Percentiles rank a stretch among this genome's conserved stretches.
phyloP scores from a whole-genome alignment of 2,888 invertebrate genomes.

The Microctonus aethiopoides region DNA sequence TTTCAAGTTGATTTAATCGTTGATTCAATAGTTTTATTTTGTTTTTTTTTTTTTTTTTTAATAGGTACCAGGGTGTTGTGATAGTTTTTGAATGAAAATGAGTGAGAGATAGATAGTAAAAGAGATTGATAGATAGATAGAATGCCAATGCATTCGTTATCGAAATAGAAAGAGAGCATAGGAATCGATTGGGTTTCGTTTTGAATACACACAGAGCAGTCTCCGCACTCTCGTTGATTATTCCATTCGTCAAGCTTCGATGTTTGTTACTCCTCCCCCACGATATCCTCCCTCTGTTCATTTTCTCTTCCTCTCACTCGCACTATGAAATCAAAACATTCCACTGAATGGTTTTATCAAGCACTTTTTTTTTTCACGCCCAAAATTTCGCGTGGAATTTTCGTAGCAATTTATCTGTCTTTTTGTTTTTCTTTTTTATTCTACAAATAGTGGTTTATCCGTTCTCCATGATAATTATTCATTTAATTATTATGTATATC shows the following conservation, averaged over 20 bases:
- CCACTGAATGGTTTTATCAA: neutral
- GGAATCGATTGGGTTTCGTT: slow-evolving; percentile 6
- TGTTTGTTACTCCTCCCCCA: slow-evolving; percentile 12
- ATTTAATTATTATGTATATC: neutral
- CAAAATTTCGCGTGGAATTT: neutral
- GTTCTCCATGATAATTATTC: neutral
- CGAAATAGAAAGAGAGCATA: neutral
- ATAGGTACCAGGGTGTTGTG: neutral
- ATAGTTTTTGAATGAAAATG: neutral
- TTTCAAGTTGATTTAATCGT: no score
- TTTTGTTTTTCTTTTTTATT: no score
- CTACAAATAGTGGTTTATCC: neutral
- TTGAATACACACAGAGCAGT: slow-evolving; percentile 2
- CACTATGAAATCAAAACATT: neutral
- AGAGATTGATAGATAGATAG: neutral
- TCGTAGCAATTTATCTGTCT: neutral
- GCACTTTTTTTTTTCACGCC: neutral
- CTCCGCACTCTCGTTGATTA: slow-evolving; percentile 22
- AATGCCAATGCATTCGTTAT: slow-evolving; percentile 20
- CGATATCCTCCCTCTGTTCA: neutral
- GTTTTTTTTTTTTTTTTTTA: neutral
- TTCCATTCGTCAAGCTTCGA: slow-evolving; percentile 25
- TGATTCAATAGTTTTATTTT: no score
- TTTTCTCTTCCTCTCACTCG: neutral
- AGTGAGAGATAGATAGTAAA: no score